Evolutionary conservation across 2,888 invertebrate species (phyloP), one percentile per base, ranked within the genome.

Genomic region (Acrobasis repandana): DNA sequence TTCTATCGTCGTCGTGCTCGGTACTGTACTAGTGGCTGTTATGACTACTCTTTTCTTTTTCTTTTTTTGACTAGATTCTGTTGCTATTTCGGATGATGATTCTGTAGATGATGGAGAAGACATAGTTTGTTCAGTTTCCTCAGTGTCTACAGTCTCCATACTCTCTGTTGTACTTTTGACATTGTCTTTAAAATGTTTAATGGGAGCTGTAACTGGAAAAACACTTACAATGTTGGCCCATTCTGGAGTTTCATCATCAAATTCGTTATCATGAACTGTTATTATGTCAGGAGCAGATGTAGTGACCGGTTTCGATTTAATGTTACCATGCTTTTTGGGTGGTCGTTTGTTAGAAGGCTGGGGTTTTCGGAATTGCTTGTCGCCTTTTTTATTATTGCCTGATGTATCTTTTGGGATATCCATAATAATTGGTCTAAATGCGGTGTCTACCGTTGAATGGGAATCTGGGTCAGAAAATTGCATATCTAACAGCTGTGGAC

Each of bases 131-230:
- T 18, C 5, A 18, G 11, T 43, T 54, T 54, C 54, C 8, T 18
- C 18, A 8, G n/a, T 10, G 4, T 52, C 34, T n/a, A 34, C 20
- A 38, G 38, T 14, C 14, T 49, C 48, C 2, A 28, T 36, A 36
- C 9, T 36, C 11, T 58, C 43, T 15, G 33, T 34, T 18, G 52
- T 58, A n/a, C 14, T 28, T 47, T 49, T 49, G 16, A 9, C 28
- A 6, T 28, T 34, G 8, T 76, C 77, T 64, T 76, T 85, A 38
- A 82, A 71, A 0, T 82, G 73, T 16, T 72, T 79, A 84, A 88
- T 86, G 9, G 90, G 90, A n/a, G 89, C 88, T 9, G 90, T 91
- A 76, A 85, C 88, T 34, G 82, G 78, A 66, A 90, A 88, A 18
- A 88, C 86, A 56, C 85, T 81, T 61, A 92, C 72, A 65, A 88